Evolutionary conservation across 2,888 invertebrate species (phyloP).

Genomic region (Orthonychiurus folsomi): DNA sequence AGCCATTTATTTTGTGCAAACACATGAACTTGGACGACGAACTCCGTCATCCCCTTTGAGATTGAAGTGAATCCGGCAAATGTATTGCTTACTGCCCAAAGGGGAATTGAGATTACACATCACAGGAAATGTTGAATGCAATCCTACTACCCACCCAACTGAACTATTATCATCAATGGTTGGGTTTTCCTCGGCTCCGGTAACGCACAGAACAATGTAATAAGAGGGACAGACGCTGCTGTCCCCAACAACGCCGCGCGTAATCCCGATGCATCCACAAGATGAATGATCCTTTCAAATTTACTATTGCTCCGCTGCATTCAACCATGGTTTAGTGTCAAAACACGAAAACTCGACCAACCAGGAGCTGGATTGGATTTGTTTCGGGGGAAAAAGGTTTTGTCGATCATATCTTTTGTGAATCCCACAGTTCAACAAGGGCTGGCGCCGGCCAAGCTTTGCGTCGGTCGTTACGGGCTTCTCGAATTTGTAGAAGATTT

Average conservation of each 20-base stretch:
- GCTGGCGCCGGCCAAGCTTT: too few species aligned
- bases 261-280: neutral
- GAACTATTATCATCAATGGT: neutral
- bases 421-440: too few species aligned
- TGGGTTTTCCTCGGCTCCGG: neutral
- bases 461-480: too few species aligned
- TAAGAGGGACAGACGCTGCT: neutral
- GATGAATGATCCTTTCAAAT: neutral
- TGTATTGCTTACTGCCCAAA: neutral
- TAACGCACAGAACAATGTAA: neutral
- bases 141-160: neutral
- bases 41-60: constrained; percentile 1
- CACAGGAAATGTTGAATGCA: neutral
- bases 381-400: neutral
- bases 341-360: neutral
- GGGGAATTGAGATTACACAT: neutral
- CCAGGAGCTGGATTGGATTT: neutral
- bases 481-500: too few species aligned
- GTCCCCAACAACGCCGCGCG: neutral
- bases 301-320: too few species aligned
- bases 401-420: too few species aligned
- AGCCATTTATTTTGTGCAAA: neutral
- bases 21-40: neutral
- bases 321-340: neutral
- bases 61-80: neutral